Percentiles rank a stretch among this genome's conserved stretches.
These are phyloP conservation scores for Thysanoteuthis rhombus DNA, from an alignment of 2,888 invertebrate species.

Conservation along the genomic window DNA sequence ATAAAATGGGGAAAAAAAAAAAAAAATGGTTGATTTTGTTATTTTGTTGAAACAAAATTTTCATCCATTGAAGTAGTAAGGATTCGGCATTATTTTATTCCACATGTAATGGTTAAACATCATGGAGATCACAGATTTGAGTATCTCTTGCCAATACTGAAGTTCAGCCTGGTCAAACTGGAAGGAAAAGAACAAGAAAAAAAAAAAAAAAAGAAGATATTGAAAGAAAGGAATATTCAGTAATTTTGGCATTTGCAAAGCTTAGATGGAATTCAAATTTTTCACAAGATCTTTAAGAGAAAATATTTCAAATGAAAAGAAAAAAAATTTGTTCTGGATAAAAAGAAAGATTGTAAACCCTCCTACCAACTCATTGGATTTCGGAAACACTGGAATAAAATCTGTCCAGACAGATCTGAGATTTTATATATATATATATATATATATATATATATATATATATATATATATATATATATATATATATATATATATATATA, in stretches of 20 bases:
- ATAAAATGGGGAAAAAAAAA: not conserved
- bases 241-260: too few species aligned
- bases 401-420: too few species aligned
- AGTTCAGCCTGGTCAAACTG: not conserved
- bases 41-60: too few species aligned
- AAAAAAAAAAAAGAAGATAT: not conserved
- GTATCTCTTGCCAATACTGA: not conserved
- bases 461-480: not conserved
- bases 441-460: not conserved
- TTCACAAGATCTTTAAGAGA: not conserved
- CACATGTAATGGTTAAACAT: not conserved
- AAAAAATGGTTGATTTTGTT: not conserved
- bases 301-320: not conserved
- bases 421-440: not conserved
- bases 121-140: conserved; percentile 28
- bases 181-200: not conserved
- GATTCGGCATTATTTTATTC: not conserved
- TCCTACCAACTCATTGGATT: too few species aligned
- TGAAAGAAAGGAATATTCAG: not conserved
- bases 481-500: not conserved
- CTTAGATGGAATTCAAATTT: too few species aligned
- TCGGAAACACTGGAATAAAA: too few species aligned
- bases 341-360: too few species aligned
- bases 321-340: too few species aligned
- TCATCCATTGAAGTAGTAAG: too few species aligned